Evolutionary conservation across 2,113 vertebrate species (phyloP).

Genomic region (Prunella fulvescens): DNA sequence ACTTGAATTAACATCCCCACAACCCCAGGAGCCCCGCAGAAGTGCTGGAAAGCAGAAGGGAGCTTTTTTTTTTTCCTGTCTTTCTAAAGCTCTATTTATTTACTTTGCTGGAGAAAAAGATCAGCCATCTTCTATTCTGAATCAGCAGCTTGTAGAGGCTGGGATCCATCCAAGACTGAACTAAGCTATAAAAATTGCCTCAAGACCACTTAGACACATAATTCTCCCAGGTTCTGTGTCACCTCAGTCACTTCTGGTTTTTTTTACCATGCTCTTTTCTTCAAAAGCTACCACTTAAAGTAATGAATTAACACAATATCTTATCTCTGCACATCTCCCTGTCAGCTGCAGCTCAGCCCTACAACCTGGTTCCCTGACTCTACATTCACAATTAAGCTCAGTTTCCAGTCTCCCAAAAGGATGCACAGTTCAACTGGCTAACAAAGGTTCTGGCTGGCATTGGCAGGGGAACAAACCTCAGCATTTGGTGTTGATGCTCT

Average conservation of each 20-base stretch:
- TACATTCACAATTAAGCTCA: background rate
- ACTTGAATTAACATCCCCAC: background rate
- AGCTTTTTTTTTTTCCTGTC: background rate
- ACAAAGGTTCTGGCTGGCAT: background rate
- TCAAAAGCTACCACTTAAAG: background rate
- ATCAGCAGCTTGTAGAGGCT: background rate
- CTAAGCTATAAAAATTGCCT: background rate
- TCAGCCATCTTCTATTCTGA: conserved; percentile 42
- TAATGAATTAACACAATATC: background rate
- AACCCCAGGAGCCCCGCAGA: background rate
- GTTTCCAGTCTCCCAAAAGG: background rate
- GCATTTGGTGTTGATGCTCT: background rate
- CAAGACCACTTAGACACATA: background rate
- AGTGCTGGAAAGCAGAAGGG: background rate
- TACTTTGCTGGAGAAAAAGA: conserved; percentile 29
- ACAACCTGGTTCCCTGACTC: background rate
- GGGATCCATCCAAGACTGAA: background rate
- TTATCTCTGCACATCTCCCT: background rate
- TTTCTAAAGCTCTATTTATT: conserved; percentile 37
- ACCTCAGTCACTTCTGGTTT: background rate
- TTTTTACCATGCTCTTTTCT: background rate
- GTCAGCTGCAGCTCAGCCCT: background rate
- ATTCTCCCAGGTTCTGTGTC: background rate
- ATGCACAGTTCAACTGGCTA: background rate
- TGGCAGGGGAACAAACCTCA: background rate